Base-by-base conservation (phyloP, 2,113 vertebrate species). In the Entelurus aequoreus region DNA sequence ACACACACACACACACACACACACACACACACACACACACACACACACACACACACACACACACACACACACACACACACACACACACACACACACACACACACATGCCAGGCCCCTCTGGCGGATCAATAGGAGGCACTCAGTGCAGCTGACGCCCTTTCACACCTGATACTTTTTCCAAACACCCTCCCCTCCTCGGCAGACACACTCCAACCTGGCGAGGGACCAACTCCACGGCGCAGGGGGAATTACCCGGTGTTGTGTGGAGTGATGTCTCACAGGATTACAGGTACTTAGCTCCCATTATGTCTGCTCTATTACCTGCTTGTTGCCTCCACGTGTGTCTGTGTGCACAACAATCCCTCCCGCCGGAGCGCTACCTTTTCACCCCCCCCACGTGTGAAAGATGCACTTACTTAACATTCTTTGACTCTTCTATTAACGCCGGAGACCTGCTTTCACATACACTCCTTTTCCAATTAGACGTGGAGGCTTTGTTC, bases 251-350 rank as follows among this genome's bases (percentile, higher is more conserved):
- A 62, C 59, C 90, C 66, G 5, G 35, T 91, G 90, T 92, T 91
- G 93, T 93, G 92, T 63, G 48, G 42, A 82, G 90, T 86, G 87
- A 83, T 85, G 92, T 93, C 93, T 94, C 92, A 76, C 78, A 92
- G 91, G 93, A 94, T 96, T 94, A 94, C 93, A 93, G 93, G 94
- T 96, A 94, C 93, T 98, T 95, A 92, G 82, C 83, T 87, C 87
- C 94, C 93, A 96, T 97, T 95, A 96, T 90, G 84, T 89, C 86
- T 93, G 92, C 92, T 94, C 92, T 85, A 86, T 92, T 97, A 94
- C 91, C 92, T 93, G 92, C 90, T 64, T 82, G 68, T 66, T 79
- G 84, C 77, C 76, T 80, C 71, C 83, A 69, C 76, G 81, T 75
- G 73, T 81, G 85, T 78, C 71, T 88, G 84, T 88, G 92, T 91